Percentiles rank a stretch among this genome's conserved stretches.
phyloP scores from a whole-genome alignment of 2,797 vertebrate species.

The Cyprinella venusta region DNA sequence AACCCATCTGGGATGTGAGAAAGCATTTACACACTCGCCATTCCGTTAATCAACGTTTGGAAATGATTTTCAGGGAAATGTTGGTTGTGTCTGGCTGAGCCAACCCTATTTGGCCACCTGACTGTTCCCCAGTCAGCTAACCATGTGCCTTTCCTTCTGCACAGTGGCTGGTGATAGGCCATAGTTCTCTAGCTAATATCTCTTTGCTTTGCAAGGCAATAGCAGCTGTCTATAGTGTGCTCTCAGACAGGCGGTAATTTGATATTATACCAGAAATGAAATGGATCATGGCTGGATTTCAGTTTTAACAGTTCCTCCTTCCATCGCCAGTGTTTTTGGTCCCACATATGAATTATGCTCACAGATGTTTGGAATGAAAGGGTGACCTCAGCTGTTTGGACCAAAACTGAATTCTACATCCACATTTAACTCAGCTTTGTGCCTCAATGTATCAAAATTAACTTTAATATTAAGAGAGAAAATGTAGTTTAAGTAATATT shows the following conservation, averaged over 20 bases:
- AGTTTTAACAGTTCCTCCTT: constrained; percentile 5
- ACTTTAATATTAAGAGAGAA: not conserved
- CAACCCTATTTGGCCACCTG: constrained; percentile 43
- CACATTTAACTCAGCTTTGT: not conserved
- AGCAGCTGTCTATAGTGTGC: constrained; percentile 34
- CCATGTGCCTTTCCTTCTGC: constrained; percentile 7
- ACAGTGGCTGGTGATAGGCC: constrained; percentile 23
- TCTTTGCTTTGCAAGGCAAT: constrained; percentile 15
- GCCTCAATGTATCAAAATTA: not conserved
- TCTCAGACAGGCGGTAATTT: constrained; percentile 44
- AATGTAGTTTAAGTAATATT: not conserved
- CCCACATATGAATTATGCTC: not conserved
- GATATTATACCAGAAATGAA: constrained; percentile 39
- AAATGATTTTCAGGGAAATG: constrained; percentile 44
- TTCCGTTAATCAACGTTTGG: constrained; percentile 62
- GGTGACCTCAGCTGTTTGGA: constrained; percentile 25
- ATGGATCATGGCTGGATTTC: constrained; percentile 36
- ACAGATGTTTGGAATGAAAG: constrained; percentile 22
- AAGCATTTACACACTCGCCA: constrained; percentile 41
- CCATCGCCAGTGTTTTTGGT: not conserved
- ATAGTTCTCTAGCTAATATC: constrained; percentile 22
- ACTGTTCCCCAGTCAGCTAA: constrained; percentile 34
- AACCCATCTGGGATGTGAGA: constrained; percentile 48
- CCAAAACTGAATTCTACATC: constrained; percentile 2
- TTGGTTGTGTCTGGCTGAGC: constrained; percentile 34